Evolutionary conservation across 2,888 invertebrate genomes (phyloP), one percentile per base, ranked within the genome.

Genomic region (Xestoiulus laeticollis): DNA sequence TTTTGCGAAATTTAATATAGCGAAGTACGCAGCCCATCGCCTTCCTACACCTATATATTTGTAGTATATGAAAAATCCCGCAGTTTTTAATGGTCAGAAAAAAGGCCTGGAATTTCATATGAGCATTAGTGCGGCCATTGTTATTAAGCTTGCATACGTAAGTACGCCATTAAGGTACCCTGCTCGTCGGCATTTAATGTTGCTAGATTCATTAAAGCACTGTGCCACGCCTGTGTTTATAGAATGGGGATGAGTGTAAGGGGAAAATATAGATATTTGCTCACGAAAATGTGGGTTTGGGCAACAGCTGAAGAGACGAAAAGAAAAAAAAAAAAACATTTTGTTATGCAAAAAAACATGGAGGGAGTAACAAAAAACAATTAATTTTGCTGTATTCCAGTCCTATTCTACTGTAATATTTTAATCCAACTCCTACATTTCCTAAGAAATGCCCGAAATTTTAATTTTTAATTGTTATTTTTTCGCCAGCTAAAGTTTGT

Each of bases 191-290:
- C 68, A 68, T 68, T 68, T 68, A 68, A 68, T 68, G 68, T 68
- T 68, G 26, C 68, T 68, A 26, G 68, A 68, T 68, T 68, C 68
- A 68, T 68, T 68, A 68, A 68, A 68, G 26, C 68, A 26, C 26
- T 10, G 68, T 68, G 68, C 68, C 68, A 68, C 68, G 68, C 68
- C 68, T 68, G 68, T 68, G 68, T 68, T 68, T 68, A 68, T 68
- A 68, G 68, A 68, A 26, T 68, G 26, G 68, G 53, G 68, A n/a
- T 68, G 68, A 26, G 10, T 12, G 26, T 6, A 68, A 26, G 68
- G 68, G 10, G 2, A 53, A 68, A 26, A n/a, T 68, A 68, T 22
- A 68, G 26, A 26, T 68, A 26, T 68, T 68, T 68, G 26, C 68
- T 68, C 68, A 68, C 26, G 68, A 68, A 22, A 68, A 26, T 26